Conservation (phyloP, 2,888 invertebrate species). For the Crioceris asparagi region DNA sequence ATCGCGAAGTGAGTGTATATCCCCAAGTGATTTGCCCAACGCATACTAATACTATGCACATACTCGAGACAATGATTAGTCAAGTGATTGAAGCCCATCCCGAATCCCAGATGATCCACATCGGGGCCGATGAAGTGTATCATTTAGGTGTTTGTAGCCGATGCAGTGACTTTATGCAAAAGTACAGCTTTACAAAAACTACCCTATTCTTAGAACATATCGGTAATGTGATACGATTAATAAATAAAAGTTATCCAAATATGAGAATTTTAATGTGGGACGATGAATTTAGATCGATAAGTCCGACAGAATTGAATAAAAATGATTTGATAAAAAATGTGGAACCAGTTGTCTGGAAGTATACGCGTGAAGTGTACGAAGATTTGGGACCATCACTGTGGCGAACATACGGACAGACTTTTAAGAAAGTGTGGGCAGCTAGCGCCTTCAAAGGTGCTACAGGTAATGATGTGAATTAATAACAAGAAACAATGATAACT, state of each 20-base stretch:
- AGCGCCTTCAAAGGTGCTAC: constrained; percentile 78
- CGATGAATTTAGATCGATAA: constrained; percentile 60
- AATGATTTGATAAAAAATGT: constrained; percentile 38
- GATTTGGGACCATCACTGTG: constrained; percentile 36
- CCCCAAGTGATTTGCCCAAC: constrained; percentile 63
- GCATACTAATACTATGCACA: constrained; percentile 42
- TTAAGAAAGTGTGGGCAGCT: constrained; percentile 66
- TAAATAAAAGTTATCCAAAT: constrained; percentile 40
- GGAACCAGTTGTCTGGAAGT: constrained; percentile 65
- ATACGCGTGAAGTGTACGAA: constrained; percentile 39
- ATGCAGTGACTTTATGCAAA: constrained; percentile 40
- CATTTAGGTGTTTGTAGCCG: constrained; percentile 47
- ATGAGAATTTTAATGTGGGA: constrained; percentile 68
- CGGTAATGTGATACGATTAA: constrained; percentile 39
- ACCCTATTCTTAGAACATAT: constrained; percentile 55
- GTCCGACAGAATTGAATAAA: constrained; percentile 38
- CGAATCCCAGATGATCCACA: constrained; percentile 46
- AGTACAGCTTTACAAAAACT: constrained; percentile 39
- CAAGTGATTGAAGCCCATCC: constrained; percentile 56
- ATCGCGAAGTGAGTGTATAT: constrained; percentile 53
- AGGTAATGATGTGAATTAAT: constrained; percentile 26
- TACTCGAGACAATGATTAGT: constrained; percentile 57
- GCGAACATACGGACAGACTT: constrained; percentile 49
- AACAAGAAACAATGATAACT: not conserved
- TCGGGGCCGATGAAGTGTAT: constrained; percentile 77